These are phyloP conservation scores for Octodonta nipae DNA, from an alignment of 2,888 invertebrate species.

Conservation along the genomic window DNA sequence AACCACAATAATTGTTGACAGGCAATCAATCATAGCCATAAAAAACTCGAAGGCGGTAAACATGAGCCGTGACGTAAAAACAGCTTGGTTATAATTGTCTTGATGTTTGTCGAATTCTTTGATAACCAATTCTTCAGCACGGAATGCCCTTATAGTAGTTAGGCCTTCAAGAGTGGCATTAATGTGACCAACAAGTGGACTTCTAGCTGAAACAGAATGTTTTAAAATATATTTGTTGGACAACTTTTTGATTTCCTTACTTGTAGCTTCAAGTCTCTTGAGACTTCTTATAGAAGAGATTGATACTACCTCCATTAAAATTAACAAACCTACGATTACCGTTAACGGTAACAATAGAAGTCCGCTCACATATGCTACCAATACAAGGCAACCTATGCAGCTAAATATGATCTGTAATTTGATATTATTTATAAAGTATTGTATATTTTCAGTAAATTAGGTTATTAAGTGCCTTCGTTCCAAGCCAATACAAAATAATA, in stretches of 20 bases:
- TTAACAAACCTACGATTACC: conserved; percentile 10
- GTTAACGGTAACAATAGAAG: conserved; percentile 12
- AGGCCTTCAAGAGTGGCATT: conserved; percentile 30
- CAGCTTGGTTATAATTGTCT: conserved; percentile 26
- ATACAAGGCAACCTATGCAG: conserved; percentile 18
- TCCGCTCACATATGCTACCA: conserved; percentile 18
- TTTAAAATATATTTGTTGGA: too few relatives aligned
- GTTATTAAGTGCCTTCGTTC: too few relatives aligned
- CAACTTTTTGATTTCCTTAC: too few relatives aligned
- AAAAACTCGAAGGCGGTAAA: conserved; percentile 25
- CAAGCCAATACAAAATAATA: too few relatives aligned
- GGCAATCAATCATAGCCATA: conserved; percentile 21
- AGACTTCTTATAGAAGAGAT: conserved; percentile 17
- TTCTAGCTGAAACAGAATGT: conserved; percentile 21
- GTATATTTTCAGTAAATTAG: too few relatives aligned
- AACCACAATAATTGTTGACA: conserved; percentile 17
- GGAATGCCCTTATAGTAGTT: conserved; percentile 27
- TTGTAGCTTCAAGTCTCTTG: conserved; percentile 15
- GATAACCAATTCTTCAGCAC: conserved; percentile 23
- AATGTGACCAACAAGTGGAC: conserved; percentile 29
- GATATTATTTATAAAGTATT: too few relatives aligned
- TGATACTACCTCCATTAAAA: conserved; percentile 12
- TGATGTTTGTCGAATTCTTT: conserved; percentile 29
- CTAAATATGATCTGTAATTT: conserved; percentile 14
- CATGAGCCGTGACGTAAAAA: conserved; percentile 23